A percentile compares a stretch with the other conserved stretches of the same genome.
phyloP scores from a whole-genome alignment of 2,888 invertebrate genomes.

The Aporophyla nigra region DNA sequence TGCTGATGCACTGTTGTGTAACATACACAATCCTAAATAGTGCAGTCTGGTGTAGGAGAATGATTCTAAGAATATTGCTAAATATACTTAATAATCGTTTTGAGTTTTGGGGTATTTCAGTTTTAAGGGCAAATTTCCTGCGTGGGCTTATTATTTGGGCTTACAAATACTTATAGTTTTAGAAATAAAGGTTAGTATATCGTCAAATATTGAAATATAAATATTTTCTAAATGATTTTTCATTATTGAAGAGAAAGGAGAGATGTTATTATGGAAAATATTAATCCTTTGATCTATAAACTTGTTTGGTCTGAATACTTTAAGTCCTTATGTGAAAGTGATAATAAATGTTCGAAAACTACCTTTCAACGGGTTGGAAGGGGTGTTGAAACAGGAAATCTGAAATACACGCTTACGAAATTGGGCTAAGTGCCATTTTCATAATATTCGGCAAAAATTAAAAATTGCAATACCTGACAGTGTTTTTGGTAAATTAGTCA shows the following conservation, averaged over 20 bases:
- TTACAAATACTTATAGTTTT: too few species aligned
- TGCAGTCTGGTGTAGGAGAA: neutral
- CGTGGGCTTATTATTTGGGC: too few species aligned
- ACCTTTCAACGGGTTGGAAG: neutral
- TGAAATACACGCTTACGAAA: neutral
- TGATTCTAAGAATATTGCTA: neutral
- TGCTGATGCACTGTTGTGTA: neutral
- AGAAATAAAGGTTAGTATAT: too few species aligned
- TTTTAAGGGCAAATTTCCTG: too few species aligned
- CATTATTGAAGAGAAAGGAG: neutral
- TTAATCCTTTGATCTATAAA: neutral
- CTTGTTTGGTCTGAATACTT: neutral
- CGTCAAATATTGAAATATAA: too few species aligned
- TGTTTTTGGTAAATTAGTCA: neutral
- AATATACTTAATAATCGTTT: neutral
- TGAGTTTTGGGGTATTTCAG: too few species aligned
- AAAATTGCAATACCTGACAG: constrained; percentile 2
- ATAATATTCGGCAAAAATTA: neutral
- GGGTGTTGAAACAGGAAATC: neutral
- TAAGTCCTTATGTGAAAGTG: neutral
- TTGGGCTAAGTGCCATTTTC: neutral
- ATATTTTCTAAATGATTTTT: too few species aligned
- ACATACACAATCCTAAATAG: neutral
- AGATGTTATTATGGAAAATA: neutral
- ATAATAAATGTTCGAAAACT: neutral